Evolutionary conservation across 64 coral and sea anemone genomes (phyloP), one percentile per base, ranked within the genome.

Genomic region (Pocillopora damicornis): DNA sequence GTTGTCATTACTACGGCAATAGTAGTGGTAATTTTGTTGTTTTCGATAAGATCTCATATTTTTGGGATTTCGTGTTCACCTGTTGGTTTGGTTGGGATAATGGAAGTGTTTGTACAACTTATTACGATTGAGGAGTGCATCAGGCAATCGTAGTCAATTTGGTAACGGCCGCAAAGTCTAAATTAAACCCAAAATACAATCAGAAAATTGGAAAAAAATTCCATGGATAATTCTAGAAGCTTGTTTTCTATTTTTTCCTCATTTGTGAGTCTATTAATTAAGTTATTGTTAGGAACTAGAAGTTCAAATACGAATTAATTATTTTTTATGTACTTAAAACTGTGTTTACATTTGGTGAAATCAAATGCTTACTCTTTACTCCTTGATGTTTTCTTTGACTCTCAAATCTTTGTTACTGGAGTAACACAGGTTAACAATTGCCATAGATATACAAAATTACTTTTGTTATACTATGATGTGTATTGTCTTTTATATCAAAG

Each of bases 11-110:
- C n/a, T 71, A 71, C 20, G 6, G 20, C 25, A 71, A 71, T 11
- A 20, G 25, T 11, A 4, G 1, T 71, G 4, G 15, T 38, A 38
- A 66, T 83, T 67, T 83, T 61, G 42, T 26, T 35, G 15, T n/a
- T 18, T 30, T 85, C 10, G 20, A 56, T 25, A 26, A 30, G 37
- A 58, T 85, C 15, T 57, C 36, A 18, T 73, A 17, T 8, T 72
- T 67, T 56, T 71, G 38, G 63, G 77, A 30, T 79, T 60, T 77
- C 10, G 25, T 23, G 16, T 79, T 79, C 81, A 85, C 81, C 81
- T 85, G 81, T 58, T 85, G 18, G 13, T 25, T 72, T 85, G 81
- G 71, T 85, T 72, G 36, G 5, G 38, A 15, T 86, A 58, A 63
- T 75, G 88, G 69, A 58, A 68, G 45, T 89, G 87, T 59, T 15